These are phyloP conservation scores for Dasyurus viverrinus DNA, from an alignment of 2,113 vertebrate genomes.

Conservation along the genomic window DNA sequence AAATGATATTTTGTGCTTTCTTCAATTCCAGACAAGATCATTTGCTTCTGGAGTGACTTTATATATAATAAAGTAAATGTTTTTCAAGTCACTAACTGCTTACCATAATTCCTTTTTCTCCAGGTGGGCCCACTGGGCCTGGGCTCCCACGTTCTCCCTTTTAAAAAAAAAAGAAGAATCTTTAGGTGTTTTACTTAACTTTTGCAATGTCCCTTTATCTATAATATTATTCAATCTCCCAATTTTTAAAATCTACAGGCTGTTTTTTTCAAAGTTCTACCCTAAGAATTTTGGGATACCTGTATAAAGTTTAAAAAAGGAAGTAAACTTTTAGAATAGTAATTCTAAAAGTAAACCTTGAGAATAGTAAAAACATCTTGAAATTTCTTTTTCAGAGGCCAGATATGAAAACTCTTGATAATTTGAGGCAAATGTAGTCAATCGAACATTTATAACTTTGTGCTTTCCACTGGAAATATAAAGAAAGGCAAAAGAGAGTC, in stretches of 20 bases:
- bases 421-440: slow-evolving; percentile 24
- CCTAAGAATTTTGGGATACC: background rate
- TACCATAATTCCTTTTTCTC: slow-evolving; percentile 94
- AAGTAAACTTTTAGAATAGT: slow-evolving; percentile 7
- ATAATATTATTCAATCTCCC: background rate
- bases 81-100: slow-evolving; percentile 75
- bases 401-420: slow-evolving; percentile 20
- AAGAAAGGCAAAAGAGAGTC: background rate
- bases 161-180: slow-evolving; percentile 46
- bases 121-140: slow-evolving; percentile 92
- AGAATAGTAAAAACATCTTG: background rate
- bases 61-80: too few species aligned
- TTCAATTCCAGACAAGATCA: slow-evolving; percentile 33
- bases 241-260: background rate
- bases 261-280: background rate
- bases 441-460: background rate
- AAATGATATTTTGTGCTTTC: background rate
- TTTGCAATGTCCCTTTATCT: background rate
- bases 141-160: slow-evolving; percentile 95
- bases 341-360: background rate
- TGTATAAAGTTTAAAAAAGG: background rate
- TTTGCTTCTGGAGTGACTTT: background rate
- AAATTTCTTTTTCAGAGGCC: slow-evolving; percentile 8
- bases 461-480: background rate
- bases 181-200: slow-evolving; percentile 24